These are phyloP conservation scores for Sinonovacula constricta DNA, from an alignment of 1,140 invertebrate species.

Conservation along the genomic window DNA sequence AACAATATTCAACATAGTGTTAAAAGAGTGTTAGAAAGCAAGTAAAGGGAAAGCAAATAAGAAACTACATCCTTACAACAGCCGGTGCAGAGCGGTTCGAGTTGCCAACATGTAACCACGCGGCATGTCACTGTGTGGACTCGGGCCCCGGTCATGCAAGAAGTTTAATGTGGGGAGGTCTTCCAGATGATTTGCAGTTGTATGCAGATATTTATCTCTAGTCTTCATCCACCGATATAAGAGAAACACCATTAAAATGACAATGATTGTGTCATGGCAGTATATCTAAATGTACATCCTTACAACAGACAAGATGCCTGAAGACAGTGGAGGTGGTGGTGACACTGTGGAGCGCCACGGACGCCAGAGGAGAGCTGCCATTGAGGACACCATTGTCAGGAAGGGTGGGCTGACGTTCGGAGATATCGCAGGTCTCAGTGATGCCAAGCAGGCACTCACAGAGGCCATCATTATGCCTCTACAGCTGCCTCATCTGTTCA, in stretches of 20 bases:
- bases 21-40: too few relatives aligned
- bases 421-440: conserved; percentile 80
- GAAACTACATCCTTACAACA: too few relatives aligned
- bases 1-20: too few relatives aligned
- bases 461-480: conserved; percentile 79
- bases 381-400: conserved; percentile 71
- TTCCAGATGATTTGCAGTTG: background rate
- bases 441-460: conserved; percentile 77
- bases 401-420: conserved; percentile 69
- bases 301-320: background rate
- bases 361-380: conserved; percentile 54
- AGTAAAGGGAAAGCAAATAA: too few relatives aligned
- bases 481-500: conserved; percentile 78
- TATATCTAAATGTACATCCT: too few relatives aligned
- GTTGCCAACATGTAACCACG: too few relatives aligned
- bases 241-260: background rate
- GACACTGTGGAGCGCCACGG: conserved; percentile 49
- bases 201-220: background rate
- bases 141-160: too few relatives aligned
- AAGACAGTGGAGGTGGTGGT: conserved; percentile 2
- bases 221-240: background rate
- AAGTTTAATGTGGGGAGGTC: background rate
- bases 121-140: too few relatives aligned
- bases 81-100: too few relatives aligned
- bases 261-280: background rate